A percentile compares a stretch with the other conserved stretches of the same genome.
Evolutionary conservation across 1,140 invertebrate species (phyloP).

Genomic region (Drosophila nigrodunni): DNA sequence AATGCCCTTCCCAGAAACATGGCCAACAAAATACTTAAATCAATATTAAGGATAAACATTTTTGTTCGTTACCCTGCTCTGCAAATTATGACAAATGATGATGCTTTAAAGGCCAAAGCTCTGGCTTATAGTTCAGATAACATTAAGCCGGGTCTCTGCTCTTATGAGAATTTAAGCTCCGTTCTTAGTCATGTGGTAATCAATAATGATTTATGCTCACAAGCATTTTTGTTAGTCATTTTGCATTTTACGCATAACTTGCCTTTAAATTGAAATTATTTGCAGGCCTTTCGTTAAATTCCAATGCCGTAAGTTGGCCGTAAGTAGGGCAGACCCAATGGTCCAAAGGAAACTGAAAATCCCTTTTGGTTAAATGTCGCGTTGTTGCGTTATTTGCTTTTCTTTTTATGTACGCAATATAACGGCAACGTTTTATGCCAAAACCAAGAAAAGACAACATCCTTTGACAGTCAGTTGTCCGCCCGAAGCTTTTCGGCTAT

Average conservation of each 20-base stretch:
- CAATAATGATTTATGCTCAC: conserved; percentile 49
- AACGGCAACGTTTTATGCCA: conserved; percentile 27
- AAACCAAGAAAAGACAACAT: conserved; percentile 40
- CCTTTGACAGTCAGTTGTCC: conserved; percentile 37
- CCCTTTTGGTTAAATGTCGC: conserved; percentile 35
- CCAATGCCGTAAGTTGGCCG: background rate
- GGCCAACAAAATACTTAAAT: background rate
- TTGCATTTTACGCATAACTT: conserved; percentile 28
- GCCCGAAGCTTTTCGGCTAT: conserved; percentile 20
- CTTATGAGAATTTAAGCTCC: conserved; percentile 4
- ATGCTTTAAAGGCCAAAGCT: background rate
- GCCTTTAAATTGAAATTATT: conserved; percentile 42
- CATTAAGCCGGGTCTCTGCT: conserved; percentile 17
- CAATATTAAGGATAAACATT: conserved; percentile 1
- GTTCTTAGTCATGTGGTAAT: conserved; percentile 18
- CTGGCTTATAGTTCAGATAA: conserved; percentile 13
- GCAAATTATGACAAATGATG: conserved; percentile 47
- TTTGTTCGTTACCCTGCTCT: background rate
- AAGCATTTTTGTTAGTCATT: conserved; percentile 22
- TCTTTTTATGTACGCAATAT: conserved; percentile 21
- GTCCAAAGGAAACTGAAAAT: conserved; percentile 11
- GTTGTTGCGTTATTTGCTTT: conserved; percentile 23
- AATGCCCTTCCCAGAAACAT: background rate
- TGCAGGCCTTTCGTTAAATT: conserved; percentile 8
- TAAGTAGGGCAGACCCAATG: background rate